These are phyloP conservation scores for Stegodyphus mimosarum DNA, from an alignment of 1,140 invertebrate species.

Conservation along the genomic window DNA sequence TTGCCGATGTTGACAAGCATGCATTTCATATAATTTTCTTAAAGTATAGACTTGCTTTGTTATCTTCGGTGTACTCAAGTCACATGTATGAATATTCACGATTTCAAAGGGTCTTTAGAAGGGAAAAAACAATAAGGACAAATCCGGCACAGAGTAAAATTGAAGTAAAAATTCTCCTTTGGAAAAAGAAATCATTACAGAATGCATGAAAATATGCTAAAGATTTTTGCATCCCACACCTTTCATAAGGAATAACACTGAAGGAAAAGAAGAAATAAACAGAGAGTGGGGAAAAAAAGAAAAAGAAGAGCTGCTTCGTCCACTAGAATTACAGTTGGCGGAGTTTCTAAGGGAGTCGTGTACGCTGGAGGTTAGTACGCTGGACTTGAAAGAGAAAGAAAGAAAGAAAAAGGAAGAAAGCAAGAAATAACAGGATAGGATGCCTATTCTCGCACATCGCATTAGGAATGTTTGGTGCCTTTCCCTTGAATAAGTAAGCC, in stretches of 20 bases:
- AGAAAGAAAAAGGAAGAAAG: constrained; percentile 23
- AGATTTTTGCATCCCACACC: constrained; percentile 33
- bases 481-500: constrained; percentile 59
- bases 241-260: constrained; percentile 21
- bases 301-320: constrained; percentile 20
- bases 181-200: too few species aligned
- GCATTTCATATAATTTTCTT: too few species aligned
- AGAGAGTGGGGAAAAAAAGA: constrained; percentile 1
- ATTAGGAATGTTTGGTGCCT: constrained; percentile 60
- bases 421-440: constrained; percentile 60
- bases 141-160: too few species aligned
- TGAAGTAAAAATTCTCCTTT: too few species aligned
- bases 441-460: constrained; percentile 56
- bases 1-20: too few species aligned
- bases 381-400: constrained; percentile 42
- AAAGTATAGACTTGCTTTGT: too few species aligned
- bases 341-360: constrained; percentile 39
- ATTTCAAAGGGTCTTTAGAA: too few species aligned
- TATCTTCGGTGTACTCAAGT: too few species aligned
- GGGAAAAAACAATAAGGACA: too few species aligned
- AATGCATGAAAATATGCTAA: constrained; percentile 13
- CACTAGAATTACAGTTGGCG: constrained; percentile 58
- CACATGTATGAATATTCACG: too few species aligned
- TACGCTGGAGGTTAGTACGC: constrained; percentile 16
- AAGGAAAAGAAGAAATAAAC: constrained; percentile 19